phyloP scores from a whole-genome alignment of 2,797 vertebrate genomes.

The Limnodromus scolopaceus region DNA sequence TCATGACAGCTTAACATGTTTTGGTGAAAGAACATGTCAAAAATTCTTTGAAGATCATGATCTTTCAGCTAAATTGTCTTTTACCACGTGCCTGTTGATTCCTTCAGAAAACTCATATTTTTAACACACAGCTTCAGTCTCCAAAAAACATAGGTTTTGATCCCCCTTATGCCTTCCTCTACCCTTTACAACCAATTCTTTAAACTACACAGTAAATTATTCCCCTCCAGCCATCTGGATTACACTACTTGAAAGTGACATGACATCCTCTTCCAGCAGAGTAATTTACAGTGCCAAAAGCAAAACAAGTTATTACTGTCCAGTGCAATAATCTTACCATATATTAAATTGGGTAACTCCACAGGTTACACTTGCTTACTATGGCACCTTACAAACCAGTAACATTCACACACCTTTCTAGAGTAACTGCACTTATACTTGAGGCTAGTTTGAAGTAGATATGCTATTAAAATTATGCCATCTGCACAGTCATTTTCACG shows the following conservation, averaged over 20 bases:
- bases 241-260: slow-evolving; percentile 34
- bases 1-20: not conserved
- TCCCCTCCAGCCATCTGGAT: slow-evolving; percentile 15
- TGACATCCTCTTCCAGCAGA: not conserved
- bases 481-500: not conserved
- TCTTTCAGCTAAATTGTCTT: not conserved
- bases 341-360: not conserved
- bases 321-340: not conserved
- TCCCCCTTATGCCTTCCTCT: not conserved
- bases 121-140: not conserved
- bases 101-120: not conserved
- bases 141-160: not conserved
- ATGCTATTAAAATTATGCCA: not conserved
- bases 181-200: not conserved
- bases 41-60: not conserved
- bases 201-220: not conserved
- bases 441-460: not conserved
- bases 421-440: not conserved
- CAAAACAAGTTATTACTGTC: slow-evolving; percentile 4
- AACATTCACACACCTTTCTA: not conserved
- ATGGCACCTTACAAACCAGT: not conserved
- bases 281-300: slow-evolving; percentile 41
- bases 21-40: not conserved
- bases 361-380: not conserved
- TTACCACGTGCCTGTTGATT: not conserved